Base-by-base conservation (phyloP, 2,113 vertebrate species). In the Semicossyphus pulcher region DNA sequence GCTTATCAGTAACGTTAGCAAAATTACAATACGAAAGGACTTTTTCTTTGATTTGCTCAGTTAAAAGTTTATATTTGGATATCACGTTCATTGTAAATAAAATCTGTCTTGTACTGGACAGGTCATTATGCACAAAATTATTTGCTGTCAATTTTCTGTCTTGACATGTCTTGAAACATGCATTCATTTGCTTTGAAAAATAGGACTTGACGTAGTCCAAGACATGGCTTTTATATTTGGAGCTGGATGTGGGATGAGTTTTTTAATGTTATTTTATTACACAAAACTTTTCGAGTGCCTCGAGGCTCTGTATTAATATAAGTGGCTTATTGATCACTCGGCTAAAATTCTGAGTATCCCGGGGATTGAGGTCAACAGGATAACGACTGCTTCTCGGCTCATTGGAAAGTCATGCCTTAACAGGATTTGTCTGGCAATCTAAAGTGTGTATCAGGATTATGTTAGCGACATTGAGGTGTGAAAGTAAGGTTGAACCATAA, bases 351-450 rank as follows among this genome's bases (percentile, higher is more conserved):
- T 47, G 31, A 80, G 71, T 74, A 80, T 83, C 81, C 41, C 53
- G 37, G 39, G 87, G 83, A 94, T 89, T 90, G 60, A 86, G 94
- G 93, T 91, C 91, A 94, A 62, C 47, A 67, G 79, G 91, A 88
- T 91, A 92, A 94, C 72, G 83, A 74, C 80, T 88, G 79, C 85
- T 86, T 56, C 91, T 93, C 75, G 65, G 52, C 86, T 89, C 89
- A 89, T 80, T 92, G 88, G 86, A 92, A 91, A 93, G 86, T 90
- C 90, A 91, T 85, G 86, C 91, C 92, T 94, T 92, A 95, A 93
- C 81, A 86, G 93, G 94, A 95, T 96, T 95, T 94, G 89, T 76
- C 81, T 45, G 67, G 42, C 83, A 80, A 72, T 91, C 91, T 83
- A 79, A 93, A 78, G 88, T 86, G 20, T 76, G 69, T 89, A 73